phyloP scores from a whole-genome alignment of 1,140 invertebrate species.

The Teleogryllus occipitalis region DNA sequence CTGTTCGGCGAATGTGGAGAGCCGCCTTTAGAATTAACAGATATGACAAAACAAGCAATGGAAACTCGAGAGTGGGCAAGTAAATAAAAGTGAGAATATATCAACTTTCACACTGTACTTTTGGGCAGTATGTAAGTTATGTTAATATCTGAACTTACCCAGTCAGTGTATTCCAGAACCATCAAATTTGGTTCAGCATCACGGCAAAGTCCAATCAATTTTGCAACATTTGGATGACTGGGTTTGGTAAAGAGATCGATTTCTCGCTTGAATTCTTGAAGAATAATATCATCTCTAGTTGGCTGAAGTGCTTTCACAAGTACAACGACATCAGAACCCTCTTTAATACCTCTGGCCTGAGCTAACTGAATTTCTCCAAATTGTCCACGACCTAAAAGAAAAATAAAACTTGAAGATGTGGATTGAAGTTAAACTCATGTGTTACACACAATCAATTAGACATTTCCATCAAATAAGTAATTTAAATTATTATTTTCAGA shows the following conservation, averaged over 20 bases:
- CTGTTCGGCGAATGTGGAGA: too few relatives aligned
- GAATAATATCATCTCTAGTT: slow-evolving; percentile 63
- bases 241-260: slow-evolving; percentile 75
- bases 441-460: neutral
- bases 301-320: slow-evolving; percentile 66
- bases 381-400: slow-evolving; percentile 62
- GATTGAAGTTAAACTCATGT: neutral
- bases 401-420: neutral
- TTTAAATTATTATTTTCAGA: neutral
- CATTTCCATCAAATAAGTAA: neutral
- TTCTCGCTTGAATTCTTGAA: slow-evolving; percentile 79
- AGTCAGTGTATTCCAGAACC: slow-evolving; percentile 86
- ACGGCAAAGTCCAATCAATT: slow-evolving; percentile 70
- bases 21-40: too few relatives aligned
- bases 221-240: slow-evolving; percentile 69
- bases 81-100: too few relatives aligned
- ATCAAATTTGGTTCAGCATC: slow-evolving; percentile 81
- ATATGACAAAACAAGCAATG: too few relatives aligned
- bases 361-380: slow-evolving; percentile 84
- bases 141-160: slow-evolving; percentile 49
- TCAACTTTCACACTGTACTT: too few relatives aligned
- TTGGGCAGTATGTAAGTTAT: too few relatives aligned
- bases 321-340: slow-evolving; percentile 39
- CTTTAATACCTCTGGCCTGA: slow-evolving; percentile 43
- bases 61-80: too few relatives aligned